Percentiles rank a stretch among this genome's conserved stretches.
These are phyloP conservation scores for Lottia scabra DNA, from an alignment of 2,888 invertebrate species.

Conservation along the genomic window DNA sequence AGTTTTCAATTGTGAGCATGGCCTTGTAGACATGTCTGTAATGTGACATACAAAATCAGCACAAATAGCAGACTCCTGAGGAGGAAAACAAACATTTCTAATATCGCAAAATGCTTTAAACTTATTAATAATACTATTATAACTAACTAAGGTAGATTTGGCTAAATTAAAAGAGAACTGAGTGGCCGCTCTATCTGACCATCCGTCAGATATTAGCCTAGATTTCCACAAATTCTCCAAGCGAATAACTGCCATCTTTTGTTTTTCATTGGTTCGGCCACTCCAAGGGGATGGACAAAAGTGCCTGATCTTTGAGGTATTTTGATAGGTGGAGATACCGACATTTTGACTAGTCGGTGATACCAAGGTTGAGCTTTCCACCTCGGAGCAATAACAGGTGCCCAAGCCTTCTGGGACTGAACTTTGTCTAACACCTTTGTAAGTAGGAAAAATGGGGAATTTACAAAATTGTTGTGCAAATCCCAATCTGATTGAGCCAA, in stretches of 20 bases:
- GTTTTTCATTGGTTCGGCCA: neutral
- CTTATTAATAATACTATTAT: neutral
- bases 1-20: slow-evolving; percentile 1
- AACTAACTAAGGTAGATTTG: neutral
- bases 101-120: neutral
- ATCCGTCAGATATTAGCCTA: neutral
- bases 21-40: slow-evolving; percentile 2
- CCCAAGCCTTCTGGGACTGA: slow-evolving; percentile 3
- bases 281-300: neutral
- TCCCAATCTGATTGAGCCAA: slow-evolving; percentile 8
- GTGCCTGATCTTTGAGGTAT: neutral
- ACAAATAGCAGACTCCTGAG: neutral
- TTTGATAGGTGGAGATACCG: slow-evolving; percentile 1
- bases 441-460: slow-evolving; percentile 7
- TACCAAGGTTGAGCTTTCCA: slow-evolving; percentile 9
- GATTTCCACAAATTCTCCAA: neutral
- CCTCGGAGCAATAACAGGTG: slow-evolving; percentile 9
- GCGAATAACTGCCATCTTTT: neutral
- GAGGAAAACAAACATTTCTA: slow-evolving; percentile 4
- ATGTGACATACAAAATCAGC: slow-evolving; percentile 5
- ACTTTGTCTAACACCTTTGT: neutral
- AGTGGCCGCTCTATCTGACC: neutral
- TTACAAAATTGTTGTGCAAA: slow-evolving; percentile 10
- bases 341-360: neutral
- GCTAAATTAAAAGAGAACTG: neutral